Conservation (phyloP, 2,888 invertebrate genomes). For the Andrena dorsata region DNA sequence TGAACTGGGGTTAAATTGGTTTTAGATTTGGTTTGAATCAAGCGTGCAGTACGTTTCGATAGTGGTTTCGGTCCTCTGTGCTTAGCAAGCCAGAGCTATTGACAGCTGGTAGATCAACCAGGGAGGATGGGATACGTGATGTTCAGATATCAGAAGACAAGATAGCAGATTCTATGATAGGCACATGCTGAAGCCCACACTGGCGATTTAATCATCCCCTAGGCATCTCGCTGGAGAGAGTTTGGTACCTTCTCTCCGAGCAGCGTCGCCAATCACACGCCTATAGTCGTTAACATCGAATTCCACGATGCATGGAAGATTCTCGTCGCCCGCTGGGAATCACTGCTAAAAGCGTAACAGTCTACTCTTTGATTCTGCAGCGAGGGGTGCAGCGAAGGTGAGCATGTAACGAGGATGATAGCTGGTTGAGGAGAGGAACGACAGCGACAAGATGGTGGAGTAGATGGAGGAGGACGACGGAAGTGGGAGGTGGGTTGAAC, state of each 20-base stretch:
- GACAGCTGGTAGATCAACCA: background rate
- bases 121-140: background rate
- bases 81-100: background rate
- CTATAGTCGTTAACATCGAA: too few relatives aligned
- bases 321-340: background rate
- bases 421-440: constrained; percentile 58
- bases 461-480: constrained; percentile 32
- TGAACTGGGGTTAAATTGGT: background rate
- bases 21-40: background rate
- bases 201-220: too few relatives aligned
- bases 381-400: constrained; percentile 40
- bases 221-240: too few relatives aligned
- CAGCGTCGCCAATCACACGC: too few relatives aligned
- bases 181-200: too few relatives aligned
- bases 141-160: background rate
- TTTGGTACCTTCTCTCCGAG: too few relatives aligned
- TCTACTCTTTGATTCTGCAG: constrained; percentile 46
- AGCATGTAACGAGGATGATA: constrained; percentile 70
- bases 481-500: constrained; percentile 48
- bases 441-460: constrained; percentile 30
- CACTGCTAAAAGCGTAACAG: background rate
- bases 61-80: background rate
- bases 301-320: background rate
- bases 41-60: background rate
- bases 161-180: background rate